These are phyloP conservation scores for Chunga burmeisteri DNA, from an alignment of 2,113 vertebrate species.

Conservation along the genomic window DNA sequence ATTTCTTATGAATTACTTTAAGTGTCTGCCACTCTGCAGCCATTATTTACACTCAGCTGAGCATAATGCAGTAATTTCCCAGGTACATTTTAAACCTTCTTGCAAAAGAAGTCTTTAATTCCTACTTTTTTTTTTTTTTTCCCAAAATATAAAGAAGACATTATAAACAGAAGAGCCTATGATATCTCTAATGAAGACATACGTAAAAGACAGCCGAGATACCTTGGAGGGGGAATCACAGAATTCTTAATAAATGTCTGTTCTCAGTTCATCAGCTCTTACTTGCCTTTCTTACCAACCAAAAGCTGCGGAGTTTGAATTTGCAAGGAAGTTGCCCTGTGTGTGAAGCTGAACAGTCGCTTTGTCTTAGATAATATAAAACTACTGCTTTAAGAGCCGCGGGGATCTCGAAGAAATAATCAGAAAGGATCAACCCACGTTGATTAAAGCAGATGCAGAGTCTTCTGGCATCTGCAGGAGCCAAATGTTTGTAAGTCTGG, in stretches of 20 bases:
- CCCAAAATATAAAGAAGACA: background rate
- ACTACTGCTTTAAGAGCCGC: background rate
- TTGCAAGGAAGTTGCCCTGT: background rate
- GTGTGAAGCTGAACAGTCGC: background rate
- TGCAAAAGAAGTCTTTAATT: background rate
- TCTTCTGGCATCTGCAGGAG: conserved; percentile 23
- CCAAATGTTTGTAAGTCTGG: conserved; percentile 31
- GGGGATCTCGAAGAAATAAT: conserved; percentile 6
- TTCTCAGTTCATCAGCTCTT: background rate
- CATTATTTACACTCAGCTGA: background rate
- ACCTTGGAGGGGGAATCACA: background rate
- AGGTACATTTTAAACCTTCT: background rate
- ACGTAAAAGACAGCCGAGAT: background rate
- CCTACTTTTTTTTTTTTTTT: background rate
- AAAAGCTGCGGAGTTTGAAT: background rate
- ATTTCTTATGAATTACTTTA: background rate
- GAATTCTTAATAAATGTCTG: background rate
- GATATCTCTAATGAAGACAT: background rate
- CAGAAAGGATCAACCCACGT: background rate
- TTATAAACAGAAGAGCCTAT: background rate
- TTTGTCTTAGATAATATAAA: background rate
- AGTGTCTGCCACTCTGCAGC: background rate
- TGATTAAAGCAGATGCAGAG: conserved; percentile 43
- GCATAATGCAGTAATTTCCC: background rate
- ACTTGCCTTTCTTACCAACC: background rate